A percentile compares a stretch with the other conserved stretches of the same genome.
phyloP scores from a whole-genome alignment of 2,797 vertebrate genomes.

The Merluccius polli region DNA sequence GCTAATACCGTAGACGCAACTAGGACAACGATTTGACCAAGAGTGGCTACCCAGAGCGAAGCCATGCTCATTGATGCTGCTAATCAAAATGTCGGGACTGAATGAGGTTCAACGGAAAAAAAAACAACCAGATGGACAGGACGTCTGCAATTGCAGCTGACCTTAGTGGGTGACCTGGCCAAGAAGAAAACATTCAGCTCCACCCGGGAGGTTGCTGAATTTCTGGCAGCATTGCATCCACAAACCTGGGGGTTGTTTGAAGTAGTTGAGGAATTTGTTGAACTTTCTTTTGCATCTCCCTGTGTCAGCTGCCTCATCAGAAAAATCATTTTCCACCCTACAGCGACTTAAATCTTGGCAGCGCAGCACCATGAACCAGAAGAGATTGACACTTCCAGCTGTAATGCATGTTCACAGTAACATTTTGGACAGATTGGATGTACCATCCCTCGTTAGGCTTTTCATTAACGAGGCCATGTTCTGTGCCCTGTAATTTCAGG shows the following conservation, averaged over 20 bases:
- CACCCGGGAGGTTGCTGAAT: too few relatives aligned
- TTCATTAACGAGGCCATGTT: background rate
- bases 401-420: constrained; percentile 6
- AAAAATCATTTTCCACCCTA: constrained; percentile 13
- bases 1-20: too few relatives aligned
- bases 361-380: too few relatives aligned
- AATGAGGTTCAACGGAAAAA: too few relatives aligned
- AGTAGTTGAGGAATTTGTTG: constrained; percentile 4
- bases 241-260: constrained; percentile 13
- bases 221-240: constrained; percentile 8
- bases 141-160: background rate
- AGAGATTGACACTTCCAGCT: too few relatives aligned
- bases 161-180: constrained; percentile 2
- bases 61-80: too few relatives aligned
- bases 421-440: constrained; percentile 2
- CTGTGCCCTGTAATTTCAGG: too few relatives aligned
- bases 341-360: constrained; percentile 14
- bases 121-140: too few relatives aligned
- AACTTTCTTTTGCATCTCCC: constrained; percentile 13
- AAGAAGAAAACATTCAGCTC: constrained; percentile 2
- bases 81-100: too few relatives aligned
- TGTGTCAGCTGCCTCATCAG: constrained; percentile 13
- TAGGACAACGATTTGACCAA: too few relatives aligned
- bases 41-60: too few relatives aligned
- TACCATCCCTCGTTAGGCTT: background rate